Conservation (phyloP, 2,888 invertebrate species). For the Meteorus colon region DNA sequence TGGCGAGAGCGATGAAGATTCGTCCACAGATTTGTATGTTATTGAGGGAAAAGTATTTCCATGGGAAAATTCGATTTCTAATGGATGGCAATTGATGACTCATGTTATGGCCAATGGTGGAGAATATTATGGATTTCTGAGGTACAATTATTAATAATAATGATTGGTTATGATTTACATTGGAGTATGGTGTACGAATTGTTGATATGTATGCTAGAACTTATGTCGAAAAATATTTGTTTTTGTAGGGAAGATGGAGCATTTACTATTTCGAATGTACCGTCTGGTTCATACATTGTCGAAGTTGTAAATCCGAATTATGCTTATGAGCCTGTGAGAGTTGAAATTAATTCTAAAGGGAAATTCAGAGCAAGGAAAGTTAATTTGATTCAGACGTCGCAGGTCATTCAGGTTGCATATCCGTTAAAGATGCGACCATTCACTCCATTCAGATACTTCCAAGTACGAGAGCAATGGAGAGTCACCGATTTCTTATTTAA, state of each 20-base stretch:
- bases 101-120: conserved; percentile 91
- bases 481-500: conserved; percentile 96
- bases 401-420: conserved; percentile 92
- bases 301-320: conserved; percentile 94
- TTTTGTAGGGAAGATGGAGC: conserved; percentile 87
- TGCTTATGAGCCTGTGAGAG: conserved; percentile 93
- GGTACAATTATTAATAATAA: conserved; percentile 67
- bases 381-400: conserved; percentile 93
- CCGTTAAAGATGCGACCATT: conserved; percentile 92
- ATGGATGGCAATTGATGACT: conserved; percentile 85
- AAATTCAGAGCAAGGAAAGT: conserved; percentile 96
- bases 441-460: conserved; percentile 90
- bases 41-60: conserved; percentile 89
- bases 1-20: conserved; percentile 72
- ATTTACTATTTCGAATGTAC: conserved; percentile 90
- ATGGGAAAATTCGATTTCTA: conserved; percentile 77
- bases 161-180: not conserved
- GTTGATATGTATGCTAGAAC: not conserved
- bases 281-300: conserved; percentile 94
- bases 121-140: conserved; percentile 88
- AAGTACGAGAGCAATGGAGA: conserved; percentile 96
- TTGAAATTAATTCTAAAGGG: conserved; percentile 98
- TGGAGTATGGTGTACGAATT: not conserved
- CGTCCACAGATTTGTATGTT: conserved; percentile 78
- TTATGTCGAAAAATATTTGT: conserved; percentile 22